Percentiles rank a stretch among this genome's conserved stretches.
phyloP scores from a whole-genome alignment of 2,888 invertebrate genomes.

The Protonemura montana region DNA sequence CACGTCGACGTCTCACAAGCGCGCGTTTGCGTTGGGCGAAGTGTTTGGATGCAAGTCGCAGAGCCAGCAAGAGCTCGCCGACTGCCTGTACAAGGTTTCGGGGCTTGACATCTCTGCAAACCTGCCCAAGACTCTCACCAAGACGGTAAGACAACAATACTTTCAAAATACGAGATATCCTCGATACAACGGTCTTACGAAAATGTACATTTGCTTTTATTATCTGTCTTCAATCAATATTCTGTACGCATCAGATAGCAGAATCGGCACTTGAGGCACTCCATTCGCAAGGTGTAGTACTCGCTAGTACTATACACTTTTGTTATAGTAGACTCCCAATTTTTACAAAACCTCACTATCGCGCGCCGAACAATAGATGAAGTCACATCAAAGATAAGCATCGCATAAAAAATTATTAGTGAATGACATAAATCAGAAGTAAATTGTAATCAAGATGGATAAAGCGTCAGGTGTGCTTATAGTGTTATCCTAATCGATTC shows the following conservation, averaged over 20 bases:
- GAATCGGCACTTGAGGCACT: too few relatives aligned
- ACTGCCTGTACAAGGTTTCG: neutral
- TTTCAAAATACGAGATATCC: too few relatives aligned
- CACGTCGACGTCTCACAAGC: constrained; percentile 17
- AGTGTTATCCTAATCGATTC: neutral
- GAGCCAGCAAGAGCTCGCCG: neutral
- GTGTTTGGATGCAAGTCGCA: neutral
- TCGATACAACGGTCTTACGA: too few relatives aligned
- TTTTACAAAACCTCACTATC: neutral
- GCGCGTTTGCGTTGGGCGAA: constrained; percentile 27
- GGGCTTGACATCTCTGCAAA: neutral
- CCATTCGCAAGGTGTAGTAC: too few relatives aligned
- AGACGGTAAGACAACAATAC: constrained; percentile 16
- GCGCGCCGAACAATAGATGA: neutral
- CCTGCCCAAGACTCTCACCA: constrained; percentile 14
- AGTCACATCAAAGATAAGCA: neutral
- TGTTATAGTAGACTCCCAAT: neutral
- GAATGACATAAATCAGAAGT: neutral
- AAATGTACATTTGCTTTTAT: too few relatives aligned
- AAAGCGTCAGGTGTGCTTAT: neutral
- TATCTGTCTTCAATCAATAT: too few relatives aligned
- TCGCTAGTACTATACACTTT: too few relatives aligned
- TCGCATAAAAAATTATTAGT: neutral
- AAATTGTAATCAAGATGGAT: neutral
- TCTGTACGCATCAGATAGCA: too few relatives aligned